Conservation (phyloP, 2,888 invertebrate species). For the Masnerella sp. region DNA sequence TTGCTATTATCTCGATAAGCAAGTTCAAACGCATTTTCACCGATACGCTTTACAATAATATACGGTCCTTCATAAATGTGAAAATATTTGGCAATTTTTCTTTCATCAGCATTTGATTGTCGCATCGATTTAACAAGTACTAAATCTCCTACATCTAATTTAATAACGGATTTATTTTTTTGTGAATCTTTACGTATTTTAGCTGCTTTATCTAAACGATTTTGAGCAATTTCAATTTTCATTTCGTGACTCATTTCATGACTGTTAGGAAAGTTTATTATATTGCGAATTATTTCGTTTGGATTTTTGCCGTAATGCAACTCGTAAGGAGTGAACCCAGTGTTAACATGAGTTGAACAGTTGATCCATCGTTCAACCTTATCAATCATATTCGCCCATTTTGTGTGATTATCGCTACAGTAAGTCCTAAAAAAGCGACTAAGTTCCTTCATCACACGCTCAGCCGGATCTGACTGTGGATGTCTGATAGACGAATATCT, state of each 20-base stretch:
- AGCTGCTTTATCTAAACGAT: neutral
- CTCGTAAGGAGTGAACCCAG: neutral
- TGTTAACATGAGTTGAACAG: neutral
- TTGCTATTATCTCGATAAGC: neutral
- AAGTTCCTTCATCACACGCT: conserved; percentile 5
- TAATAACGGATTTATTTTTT: neutral
- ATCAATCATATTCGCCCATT: neutral
- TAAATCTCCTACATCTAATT: neutral
- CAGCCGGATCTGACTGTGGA: conserved; percentile 9
- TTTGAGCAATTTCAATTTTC: neutral
- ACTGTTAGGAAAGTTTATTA: neutral
- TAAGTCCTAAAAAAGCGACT: conserved; percentile 12
- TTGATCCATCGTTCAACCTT: neutral
- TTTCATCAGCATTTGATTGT: neutral
- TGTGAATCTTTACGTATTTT: neutral
- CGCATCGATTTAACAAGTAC: neutral
- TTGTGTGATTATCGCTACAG: neutral
- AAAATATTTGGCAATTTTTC: neutral
- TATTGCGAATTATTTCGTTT: neutral
- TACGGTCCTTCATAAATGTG: neutral
- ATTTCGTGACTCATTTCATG: neutral
- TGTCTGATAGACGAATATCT: conserved; percentile 9
- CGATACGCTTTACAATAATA: neutral
- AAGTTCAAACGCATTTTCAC: conserved; percentile 2
- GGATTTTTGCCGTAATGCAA: neutral